Evolutionary conservation across 2,113 vertebrate species (phyloP), one percentile per base, ranked within the genome.

Genomic region (Macrotus californicus): DNA sequence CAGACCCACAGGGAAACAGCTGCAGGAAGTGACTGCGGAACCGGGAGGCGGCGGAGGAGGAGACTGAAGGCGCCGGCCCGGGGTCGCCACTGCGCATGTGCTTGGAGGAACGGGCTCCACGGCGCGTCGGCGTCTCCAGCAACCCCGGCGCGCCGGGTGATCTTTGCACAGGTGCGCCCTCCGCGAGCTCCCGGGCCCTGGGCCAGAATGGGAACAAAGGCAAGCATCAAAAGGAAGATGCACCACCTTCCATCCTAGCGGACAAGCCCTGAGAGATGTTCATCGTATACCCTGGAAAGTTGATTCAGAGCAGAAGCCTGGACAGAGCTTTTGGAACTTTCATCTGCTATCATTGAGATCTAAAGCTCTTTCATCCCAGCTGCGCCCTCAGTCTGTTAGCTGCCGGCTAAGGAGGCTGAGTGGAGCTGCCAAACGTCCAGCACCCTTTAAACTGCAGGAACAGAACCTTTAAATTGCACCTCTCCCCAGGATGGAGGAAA

Each of bases 21-120:
- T 98, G 98, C 98, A 98, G 98, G 98, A 98, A 98, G 98, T 98
- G 98, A 98, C 97, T 96, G 95, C 97, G 96, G 94, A 95, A 93
- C 83, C 93, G 64, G 91, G 94, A 96, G 97, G 96, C 76, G 95
- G 94, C 89, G 94, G 95, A 69, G 95, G 97, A 94, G 90, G 96
- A 94, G 96, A 94, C 96, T 77, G 89, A 34, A 84, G 90, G 83
- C 94, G 88, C 95, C 84, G 81, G 89, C 72, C 7, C 75, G 91
- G 92, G 88, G 94, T 72, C 66, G 64, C 86, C 67, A 93, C 56
- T 95, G 97, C 96, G 97, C 96, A 96, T 97, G 97, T 92, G 93
- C 95, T 0, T 3, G 36, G 59, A 26, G 5, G 66, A 64, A 48
- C 64, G 0, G 52, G 43, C 89, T 43, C 14, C 1, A 67, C 26